Evolutionary conservation across 2,797 vertebrate species (phyloP), one percentile per base, ranked within the genome.

Genomic region (Apogon talboti): DNA sequence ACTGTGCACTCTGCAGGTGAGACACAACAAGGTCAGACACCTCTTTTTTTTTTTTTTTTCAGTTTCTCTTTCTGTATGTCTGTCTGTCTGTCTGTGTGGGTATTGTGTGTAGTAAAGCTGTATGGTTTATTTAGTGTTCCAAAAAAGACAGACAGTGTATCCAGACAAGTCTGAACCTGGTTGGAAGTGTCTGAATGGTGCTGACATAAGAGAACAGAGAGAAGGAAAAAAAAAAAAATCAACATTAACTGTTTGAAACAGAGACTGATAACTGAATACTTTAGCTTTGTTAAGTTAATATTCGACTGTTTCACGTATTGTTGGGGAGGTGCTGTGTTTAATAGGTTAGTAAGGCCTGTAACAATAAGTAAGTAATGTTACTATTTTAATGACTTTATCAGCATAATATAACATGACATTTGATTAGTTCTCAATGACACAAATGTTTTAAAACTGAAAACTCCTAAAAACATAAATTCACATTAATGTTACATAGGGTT

Each of bases 141-240:
- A 72, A 71, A 58, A 72, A 63, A 81, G 74, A 68, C 85, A 89
- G 81, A 83, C 64, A 0, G 76, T 74, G 76, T 61, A 47, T 70
- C 63, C 81, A 33, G 72, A 84, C 89, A 84, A 78, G 89, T 78
- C 87, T 62, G 71, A 84, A 86, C 89, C 47, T 81, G 87, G 63
- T 40, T 11, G 38, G 12, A 21, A 21, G 62, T 52, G 81, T 79
- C 67, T 85, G 80, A 83, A 67, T 53, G 66, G 55, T 33, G 35
- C 69, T 85, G 83, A 85, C 68, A 70, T 69, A 62, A 83, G 82
- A 75, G 63, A 60, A 47, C 33, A 40, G 46, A 5, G 0, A 6
- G 15, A 45, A 45, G 59, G 42, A 57, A 33, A 44, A 6, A 28
- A 6, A 28, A 28, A 57, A 45, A 57, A 35, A 3, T 6, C 30